Evolutionary conservation across 2,888 invertebrate species (phyloP).

Genomic region (Odontothrips loti): DNA sequence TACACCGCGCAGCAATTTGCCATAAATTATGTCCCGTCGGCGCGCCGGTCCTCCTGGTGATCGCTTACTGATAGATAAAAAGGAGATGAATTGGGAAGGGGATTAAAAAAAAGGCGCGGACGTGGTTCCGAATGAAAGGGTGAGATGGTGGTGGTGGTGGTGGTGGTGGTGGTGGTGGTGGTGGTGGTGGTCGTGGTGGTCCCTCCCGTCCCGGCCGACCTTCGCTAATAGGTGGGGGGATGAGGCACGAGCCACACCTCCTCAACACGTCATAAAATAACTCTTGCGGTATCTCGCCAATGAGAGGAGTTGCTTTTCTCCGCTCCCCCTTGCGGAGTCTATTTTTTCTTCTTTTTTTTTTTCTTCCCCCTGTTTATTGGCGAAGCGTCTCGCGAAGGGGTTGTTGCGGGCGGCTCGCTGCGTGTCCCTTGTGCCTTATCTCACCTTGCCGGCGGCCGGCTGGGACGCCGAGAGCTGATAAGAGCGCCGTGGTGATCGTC

Average conservation of each 20-base stretch:
- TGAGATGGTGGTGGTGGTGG: not conserved
- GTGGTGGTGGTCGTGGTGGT: not conserved
- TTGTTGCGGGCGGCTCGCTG: too few relatives aligned
- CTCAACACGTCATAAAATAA: too few relatives aligned
- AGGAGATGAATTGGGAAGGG: not conserved
- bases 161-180: not conserved
- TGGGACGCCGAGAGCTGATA: not conserved
- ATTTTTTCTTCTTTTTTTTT: too few relatives aligned
- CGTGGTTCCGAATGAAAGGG: not conserved
- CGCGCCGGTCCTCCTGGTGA: not conserved
- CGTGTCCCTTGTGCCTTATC: too few relatives aligned
- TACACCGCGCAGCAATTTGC: not conserved
- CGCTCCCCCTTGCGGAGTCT: too few relatives aligned
- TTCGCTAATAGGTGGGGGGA: not conserved
- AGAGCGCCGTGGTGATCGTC: not conserved
- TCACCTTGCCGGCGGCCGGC: not conserved
- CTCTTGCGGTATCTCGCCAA: too few relatives aligned
- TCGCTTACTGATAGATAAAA: conserved; percentile 14
- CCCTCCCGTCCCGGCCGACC: too few relatives aligned
- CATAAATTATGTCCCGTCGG: not conserved
- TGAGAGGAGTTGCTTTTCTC: too few relatives aligned
- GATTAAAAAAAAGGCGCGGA: not conserved
- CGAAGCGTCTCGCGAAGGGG: too few relatives aligned
- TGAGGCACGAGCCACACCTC: too few relatives aligned
- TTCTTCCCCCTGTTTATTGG: too few relatives aligned